Conservation (phyloP, 2,888 invertebrate species). For the Trachelus stipa region DNA sequence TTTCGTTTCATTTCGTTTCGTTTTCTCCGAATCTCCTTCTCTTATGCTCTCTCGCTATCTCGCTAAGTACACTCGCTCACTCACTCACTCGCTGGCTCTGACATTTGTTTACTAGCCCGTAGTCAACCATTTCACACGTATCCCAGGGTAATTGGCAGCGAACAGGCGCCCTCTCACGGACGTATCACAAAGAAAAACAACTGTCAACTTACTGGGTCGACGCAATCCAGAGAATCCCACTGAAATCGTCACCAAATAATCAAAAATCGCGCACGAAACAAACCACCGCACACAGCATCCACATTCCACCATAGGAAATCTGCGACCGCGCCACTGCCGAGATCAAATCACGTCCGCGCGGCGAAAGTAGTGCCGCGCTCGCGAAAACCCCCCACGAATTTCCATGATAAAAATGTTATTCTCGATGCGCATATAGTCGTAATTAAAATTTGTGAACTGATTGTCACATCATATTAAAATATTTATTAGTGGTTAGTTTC, state of each 20-base stretch:
- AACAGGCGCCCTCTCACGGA: no score
- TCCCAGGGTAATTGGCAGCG: no score
- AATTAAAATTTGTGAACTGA: no score
- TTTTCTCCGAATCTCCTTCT: constrained; percentile 4
- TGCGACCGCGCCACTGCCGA: constrained; percentile 50
- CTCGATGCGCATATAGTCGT: no score
- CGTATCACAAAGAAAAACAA: neutral
- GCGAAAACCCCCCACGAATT: neutral
- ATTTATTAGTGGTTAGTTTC: no score
- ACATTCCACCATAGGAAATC: constrained; percentile 57
- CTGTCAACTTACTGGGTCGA: constrained; percentile 21
- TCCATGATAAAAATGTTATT: neutral
- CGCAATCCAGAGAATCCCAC: constrained; percentile 21
- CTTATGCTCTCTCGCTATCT: constrained; percentile 12
- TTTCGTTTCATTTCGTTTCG: neutral
- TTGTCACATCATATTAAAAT: no score
- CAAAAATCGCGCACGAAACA: constrained; percentile 48
- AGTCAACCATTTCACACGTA: constrained; percentile 27
- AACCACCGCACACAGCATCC: constrained; percentile 56
- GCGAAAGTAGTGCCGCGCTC: constrained; percentile 44
- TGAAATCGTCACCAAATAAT: constrained; percentile 17
- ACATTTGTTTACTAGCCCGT: constrained; percentile 52
- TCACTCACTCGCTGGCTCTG: constrained; percentile 26
- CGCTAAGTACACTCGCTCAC: constrained; percentile 3
- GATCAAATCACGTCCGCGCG: constrained; percentile 46